These are phyloP conservation scores for Theodoxus fluviatilis DNA, from an alignment of 2,888 invertebrate genomes.

Conservation along the genomic window DNA sequence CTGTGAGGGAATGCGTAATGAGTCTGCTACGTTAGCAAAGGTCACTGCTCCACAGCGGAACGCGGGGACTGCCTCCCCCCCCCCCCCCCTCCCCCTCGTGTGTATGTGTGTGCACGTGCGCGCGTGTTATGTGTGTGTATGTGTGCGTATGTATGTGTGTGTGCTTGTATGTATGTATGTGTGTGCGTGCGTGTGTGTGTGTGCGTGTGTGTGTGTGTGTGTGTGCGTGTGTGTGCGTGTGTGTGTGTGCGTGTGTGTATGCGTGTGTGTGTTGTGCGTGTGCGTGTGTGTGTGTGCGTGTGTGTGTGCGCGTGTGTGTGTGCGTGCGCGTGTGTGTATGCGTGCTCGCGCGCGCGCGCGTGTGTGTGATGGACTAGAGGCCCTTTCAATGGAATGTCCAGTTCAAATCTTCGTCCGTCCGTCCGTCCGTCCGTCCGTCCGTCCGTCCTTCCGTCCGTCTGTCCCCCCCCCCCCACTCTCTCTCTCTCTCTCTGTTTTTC, in stretches of 20 bases:
- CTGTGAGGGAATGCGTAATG: background rate
- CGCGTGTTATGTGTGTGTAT: background rate
- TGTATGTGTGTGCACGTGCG: background rate
- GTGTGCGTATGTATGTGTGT: background rate
- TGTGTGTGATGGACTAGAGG: slow-evolving; percentile 1
- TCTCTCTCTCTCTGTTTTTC: no score
- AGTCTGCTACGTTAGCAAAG: background rate
- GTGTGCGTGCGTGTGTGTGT: slow-evolving; percentile 7
- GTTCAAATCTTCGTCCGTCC: no score
- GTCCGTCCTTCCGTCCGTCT: no score
- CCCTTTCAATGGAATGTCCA: no score
- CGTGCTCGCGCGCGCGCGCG: background rate
- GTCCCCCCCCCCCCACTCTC: no score
- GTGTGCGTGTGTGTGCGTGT: background rate
- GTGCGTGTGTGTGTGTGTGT: background rate
- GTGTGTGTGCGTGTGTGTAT: no score
- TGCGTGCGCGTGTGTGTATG: background rate
- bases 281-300: slow-evolving; percentile 15
- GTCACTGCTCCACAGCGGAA: no score
- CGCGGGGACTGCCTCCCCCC: no score
- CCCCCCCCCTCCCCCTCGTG: no score
- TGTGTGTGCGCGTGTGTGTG: background rate
- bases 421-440: no score
- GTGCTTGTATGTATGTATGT: background rate
- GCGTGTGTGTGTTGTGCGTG: background rate